Percentiles rank a stretch among this genome's conserved stretches.
Evolutionary conservation across 2,797 vertebrate species (phyloP).

Genomic region (Bufotes viridis): DNA sequence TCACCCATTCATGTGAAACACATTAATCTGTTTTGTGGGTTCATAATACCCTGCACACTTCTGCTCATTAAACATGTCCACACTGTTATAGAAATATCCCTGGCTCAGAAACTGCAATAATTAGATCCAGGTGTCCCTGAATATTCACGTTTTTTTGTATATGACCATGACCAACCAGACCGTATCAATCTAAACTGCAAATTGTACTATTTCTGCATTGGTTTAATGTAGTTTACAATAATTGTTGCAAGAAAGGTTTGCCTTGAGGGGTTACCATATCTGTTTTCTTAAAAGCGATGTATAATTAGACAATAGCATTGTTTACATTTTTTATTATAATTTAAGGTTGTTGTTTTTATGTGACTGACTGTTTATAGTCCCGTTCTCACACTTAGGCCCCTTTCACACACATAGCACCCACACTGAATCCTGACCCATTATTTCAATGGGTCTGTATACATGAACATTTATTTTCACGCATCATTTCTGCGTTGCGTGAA

Average conservation of each 20-base stretch:
- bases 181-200: background rate
- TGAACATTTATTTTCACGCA: too few relatives aligned
- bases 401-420: too few relatives aligned
- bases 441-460: too few relatives aligned
- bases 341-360: background rate
- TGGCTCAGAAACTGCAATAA: slow-evolving; percentile 28
- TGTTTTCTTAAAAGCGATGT: background rate
- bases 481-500: too few relatives aligned
- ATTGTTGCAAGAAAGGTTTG: background rate
- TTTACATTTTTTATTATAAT: background rate
- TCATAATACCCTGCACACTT: slow-evolving; percentile 36
- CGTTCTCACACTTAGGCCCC: background rate
- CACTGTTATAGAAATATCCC: slow-evolving; percentile 21
- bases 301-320: background rate
- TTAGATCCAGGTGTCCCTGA: slow-evolving; percentile 38
- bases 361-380: background rate
- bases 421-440: too few relatives aligned
- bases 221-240: background rate
- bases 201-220: background rate
- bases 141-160: background rate
- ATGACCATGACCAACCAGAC: background rate
- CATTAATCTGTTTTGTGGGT: slow-evolving; percentile 53
- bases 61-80: slow-evolving; percentile 46
- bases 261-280: background rate
- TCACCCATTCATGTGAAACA: slow-evolving; percentile 49